These are phyloP conservation scores for Anolis sagrei DNA, from an alignment of 2,113 vertebrate species.

Conservation along the genomic window DNA sequence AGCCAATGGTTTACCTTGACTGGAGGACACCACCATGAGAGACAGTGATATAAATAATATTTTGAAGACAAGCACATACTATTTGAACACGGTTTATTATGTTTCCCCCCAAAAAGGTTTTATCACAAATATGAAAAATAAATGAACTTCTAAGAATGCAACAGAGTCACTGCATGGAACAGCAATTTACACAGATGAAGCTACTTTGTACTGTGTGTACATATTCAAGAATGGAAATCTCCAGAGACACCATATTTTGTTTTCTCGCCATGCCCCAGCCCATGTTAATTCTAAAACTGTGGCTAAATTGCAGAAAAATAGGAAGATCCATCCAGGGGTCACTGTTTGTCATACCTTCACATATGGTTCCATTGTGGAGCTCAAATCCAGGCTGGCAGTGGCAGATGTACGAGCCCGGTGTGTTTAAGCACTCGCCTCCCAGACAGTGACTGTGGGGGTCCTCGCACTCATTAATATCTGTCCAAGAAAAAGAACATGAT, in stretches of 20 bases:
- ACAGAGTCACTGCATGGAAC: too few species aligned
- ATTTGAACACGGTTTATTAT: neutral
- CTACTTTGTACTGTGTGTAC: neutral
- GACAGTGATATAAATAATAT: neutral
- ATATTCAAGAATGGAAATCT: neutral
- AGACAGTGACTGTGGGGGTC: slow-evolving; percentile 69
- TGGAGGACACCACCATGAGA: neutral
- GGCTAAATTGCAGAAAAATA: neutral
- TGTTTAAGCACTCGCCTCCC: slow-evolving; percentile 81
- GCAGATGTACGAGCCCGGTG: slow-evolving; percentile 80
- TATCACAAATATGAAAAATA: neutral
- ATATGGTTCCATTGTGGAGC: slow-evolving; percentile 67
- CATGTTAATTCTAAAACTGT: neutral
- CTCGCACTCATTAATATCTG: slow-evolving; percentile 82
- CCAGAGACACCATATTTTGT: neutral
- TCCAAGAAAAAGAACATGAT: slow-evolving; percentile 55
- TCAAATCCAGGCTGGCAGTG: slow-evolving; percentile 79
- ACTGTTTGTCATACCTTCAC: slow-evolving; percentile 67
- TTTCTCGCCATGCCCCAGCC: neutral
- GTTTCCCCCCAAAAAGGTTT: neutral
- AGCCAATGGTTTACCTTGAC: neutral
- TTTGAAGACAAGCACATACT: neutral
- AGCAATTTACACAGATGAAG: neutral
- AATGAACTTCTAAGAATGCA: neutral
- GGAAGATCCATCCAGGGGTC: neutral